Conservation (phyloP, 2,113 vertebrate species). For the Nothocercus julius region DNA sequence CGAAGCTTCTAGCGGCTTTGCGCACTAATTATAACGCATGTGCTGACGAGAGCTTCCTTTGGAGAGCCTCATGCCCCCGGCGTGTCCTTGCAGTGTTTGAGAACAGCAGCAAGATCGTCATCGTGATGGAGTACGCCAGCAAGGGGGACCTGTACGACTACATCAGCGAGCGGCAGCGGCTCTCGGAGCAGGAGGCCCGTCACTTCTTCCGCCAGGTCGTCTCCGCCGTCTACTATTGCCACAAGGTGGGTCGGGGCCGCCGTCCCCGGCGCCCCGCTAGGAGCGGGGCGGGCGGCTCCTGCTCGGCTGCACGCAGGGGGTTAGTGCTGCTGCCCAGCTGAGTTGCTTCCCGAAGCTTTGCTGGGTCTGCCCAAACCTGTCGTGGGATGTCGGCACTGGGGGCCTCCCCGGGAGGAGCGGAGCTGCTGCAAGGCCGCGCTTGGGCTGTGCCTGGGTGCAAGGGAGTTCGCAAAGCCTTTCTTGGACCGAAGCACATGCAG, state of each 20-base stretch:
- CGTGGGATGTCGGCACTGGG: fast-evolving
- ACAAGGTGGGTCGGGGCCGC: constrained; percentile 77
- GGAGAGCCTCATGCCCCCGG: neutral
- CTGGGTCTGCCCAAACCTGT: too few relatives aligned
- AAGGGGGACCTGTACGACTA: constrained; percentile 93
- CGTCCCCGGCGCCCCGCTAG: fast-evolving
- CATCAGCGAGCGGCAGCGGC: constrained; percentile 85
- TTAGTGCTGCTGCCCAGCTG: too few relatives aligned
- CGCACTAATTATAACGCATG: fast-evolving
- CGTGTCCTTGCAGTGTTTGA: constrained; percentile 86
- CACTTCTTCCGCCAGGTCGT: constrained; percentile 96
- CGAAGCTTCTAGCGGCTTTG: fast-evolving
- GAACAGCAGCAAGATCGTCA: constrained; percentile 96
- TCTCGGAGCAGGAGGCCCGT: constrained; percentile 86
- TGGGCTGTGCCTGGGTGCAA: fast-evolving
- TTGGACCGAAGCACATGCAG: fast-evolving
- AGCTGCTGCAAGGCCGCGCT: fast-evolving
- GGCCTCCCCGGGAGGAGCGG: neutral
- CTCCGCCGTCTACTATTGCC: constrained; percentile 93
- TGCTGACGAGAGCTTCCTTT: fast-evolving
- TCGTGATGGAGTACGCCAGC: constrained; percentile 98
- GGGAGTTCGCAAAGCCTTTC: neutral
- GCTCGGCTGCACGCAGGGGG: too few relatives aligned
- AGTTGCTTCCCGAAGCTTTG: too few relatives aligned
- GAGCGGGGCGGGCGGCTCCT: too few relatives aligned